Conservation (phyloP, 2,113 vertebrate species). For the Centropus bengalensis region DNA sequence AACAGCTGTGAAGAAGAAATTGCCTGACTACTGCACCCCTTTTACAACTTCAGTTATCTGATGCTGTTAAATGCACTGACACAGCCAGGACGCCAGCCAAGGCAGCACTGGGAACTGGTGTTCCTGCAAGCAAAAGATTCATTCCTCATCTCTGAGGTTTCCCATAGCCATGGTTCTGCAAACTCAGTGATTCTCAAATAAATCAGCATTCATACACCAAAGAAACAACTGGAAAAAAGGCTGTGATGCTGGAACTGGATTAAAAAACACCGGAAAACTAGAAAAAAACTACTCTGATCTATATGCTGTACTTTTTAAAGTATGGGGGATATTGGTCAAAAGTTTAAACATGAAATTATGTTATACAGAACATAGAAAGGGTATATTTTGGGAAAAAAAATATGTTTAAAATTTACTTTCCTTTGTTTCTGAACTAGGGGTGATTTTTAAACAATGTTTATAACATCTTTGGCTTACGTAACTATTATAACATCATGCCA, state of each 20-base stretch:
- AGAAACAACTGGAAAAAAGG: not conserved
- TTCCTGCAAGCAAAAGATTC: constrained; percentile 18
- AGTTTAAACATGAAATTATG: not conserved
- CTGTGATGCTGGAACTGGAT: not conserved
- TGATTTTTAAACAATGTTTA: not conserved
- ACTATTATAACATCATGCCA: not conserved
- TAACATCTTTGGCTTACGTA: not conserved
- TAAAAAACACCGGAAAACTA: not conserved
- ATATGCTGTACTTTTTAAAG: not conserved
- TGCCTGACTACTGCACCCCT: constrained; percentile 1
- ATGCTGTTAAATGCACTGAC: constrained; percentile 12
- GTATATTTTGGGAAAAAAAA: not conserved
- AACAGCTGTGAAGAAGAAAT: constrained; percentile 27
- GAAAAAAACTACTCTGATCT: not conserved
- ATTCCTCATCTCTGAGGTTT: constrained; percentile 21
- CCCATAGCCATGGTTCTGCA: not conserved
- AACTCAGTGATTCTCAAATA: constrained; percentile 5
- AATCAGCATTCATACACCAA: not conserved
- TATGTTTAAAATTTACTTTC: not conserved
- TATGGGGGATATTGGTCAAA: not conserved
- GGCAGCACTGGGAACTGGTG: not conserved
- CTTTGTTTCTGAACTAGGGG: not conserved
- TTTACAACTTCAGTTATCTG: constrained; percentile 26
- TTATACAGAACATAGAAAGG: not conserved
- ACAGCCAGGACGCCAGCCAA: constrained; percentile 30